These are phyloP conservation scores for Dynastes hyllus DNA, from an alignment of 2,888 invertebrate species.

Conservation along the genomic window DNA sequence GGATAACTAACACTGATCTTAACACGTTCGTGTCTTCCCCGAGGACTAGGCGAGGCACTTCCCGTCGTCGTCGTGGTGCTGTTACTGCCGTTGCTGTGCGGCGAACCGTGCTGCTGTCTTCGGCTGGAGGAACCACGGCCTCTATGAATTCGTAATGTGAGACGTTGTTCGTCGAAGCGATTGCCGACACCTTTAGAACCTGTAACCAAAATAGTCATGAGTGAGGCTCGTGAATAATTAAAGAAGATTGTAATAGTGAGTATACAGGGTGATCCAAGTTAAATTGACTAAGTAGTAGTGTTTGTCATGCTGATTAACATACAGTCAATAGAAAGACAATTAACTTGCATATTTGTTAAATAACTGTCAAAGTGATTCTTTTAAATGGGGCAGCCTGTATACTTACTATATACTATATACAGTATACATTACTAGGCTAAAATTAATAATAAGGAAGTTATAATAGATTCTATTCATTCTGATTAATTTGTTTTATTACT, in stretches of 20 bases:
- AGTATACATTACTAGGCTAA: no score
- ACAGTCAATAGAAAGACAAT: no score
- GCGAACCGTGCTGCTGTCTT: conserved; percentile 75
- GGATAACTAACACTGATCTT: conserved; percentile 92
- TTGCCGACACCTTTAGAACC: conserved; percentile 80
- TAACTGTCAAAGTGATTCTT: no score
- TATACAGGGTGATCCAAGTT: no score
- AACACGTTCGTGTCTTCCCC: conserved; percentile 83
- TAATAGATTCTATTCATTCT: no score
- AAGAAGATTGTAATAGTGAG: not conserved
- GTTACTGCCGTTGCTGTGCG: conserved; percentile 80
- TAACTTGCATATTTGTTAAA: no score
- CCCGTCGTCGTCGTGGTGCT: conserved; percentile 80
- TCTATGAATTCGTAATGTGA: conserved; percentile 92
- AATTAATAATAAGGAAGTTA: no score
- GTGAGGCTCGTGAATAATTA: not conserved
- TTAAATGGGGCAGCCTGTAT: no score
- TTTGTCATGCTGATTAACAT: no score
- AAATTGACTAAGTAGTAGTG: no score
- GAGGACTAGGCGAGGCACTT: conserved; percentile 77
- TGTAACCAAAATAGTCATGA: conserved; percentile 60
- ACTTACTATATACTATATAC: no score
- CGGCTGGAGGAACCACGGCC: conserved; percentile 81
- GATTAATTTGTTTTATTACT: no score
- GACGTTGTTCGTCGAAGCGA: conserved; percentile 91